These are phyloP conservation scores for Sebastes fasciatus DNA, from an alignment of 2,113 vertebrate genomes.

Conservation along the genomic window DNA sequence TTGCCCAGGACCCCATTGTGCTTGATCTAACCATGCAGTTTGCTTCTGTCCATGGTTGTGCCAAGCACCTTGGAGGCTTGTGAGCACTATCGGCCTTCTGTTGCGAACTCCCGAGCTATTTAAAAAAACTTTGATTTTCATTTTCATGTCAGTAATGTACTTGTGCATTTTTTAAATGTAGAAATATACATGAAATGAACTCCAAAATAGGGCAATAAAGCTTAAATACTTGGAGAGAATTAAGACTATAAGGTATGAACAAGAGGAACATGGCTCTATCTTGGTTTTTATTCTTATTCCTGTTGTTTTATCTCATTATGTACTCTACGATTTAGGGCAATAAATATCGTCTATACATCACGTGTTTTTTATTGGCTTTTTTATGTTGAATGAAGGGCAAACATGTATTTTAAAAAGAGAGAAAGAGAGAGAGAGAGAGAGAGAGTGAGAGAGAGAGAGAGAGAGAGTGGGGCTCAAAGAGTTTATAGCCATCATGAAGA, in stretches of 20 bases:
- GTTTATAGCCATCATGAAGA: slow-evolving; percentile 26
- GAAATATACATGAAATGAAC: not conserved
- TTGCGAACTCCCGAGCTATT: not conserved
- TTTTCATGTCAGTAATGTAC: not conserved
- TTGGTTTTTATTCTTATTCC: not conserved
- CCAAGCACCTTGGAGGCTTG: slow-evolving; percentile 88
- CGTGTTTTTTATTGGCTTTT: slow-evolving; percentile 45
- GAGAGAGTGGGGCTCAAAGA: not conserved
- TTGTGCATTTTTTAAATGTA: not conserved
- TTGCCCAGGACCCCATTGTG: slow-evolving; percentile 87
- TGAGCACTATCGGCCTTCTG: slow-evolving; percentile 60
- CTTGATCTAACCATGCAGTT: slow-evolving; percentile 91
- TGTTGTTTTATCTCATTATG: slow-evolving; percentile 2
- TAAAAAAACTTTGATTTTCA: not conserved
- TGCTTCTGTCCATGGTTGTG: slow-evolving; percentile 86
- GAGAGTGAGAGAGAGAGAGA: too few species aligned
- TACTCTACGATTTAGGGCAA: slow-evolving; percentile 34
- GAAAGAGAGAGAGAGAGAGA: not conserved
- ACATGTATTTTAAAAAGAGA: not conserved
- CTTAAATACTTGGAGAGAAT: not conserved
- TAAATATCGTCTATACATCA: slow-evolving; percentile 58
- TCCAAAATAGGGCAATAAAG: not conserved
- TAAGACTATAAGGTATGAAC: not conserved
- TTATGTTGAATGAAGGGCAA: slow-evolving; percentile 20
- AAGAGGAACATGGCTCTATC: not conserved